Evolutionary conservation across 1,140 invertebrate species (phyloP).

Genomic region (Drosophila pseudoananassae): DNA sequence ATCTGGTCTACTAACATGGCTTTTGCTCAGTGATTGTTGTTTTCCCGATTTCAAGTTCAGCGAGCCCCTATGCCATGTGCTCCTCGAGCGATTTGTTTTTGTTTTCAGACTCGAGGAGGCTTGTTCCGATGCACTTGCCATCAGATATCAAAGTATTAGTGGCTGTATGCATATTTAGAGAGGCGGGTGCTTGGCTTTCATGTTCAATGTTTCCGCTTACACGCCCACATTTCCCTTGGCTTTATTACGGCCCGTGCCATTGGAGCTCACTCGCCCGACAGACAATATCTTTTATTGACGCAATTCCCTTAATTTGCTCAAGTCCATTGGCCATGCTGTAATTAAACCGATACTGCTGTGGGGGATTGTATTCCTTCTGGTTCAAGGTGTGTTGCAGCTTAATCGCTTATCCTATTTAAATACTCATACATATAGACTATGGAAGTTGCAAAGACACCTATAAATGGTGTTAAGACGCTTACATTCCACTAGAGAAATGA

Average conservation of each 20-base stretch:
- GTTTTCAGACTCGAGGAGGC: conserved; percentile 26
- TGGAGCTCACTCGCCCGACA: conserved; percentile 15
- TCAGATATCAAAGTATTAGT: conserved; percentile 7
- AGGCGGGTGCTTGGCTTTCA: conserved; percentile 15
- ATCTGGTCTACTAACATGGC: conserved; percentile 60
- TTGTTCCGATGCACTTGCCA: conserved; percentile 33
- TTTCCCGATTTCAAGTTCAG: conserved; percentile 62
- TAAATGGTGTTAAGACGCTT: conserved; percentile 4
- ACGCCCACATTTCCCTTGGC: conserved; percentile 37
- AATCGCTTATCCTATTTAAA: not conserved
- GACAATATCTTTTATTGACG: conserved; percentile 51
- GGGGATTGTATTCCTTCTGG: conserved; percentile 16
- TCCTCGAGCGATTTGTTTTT: conserved; percentile 18
- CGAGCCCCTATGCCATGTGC: conserved; percentile 21
- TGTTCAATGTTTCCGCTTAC: conserved; percentile 36
- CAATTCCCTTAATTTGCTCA: conserved; percentile 48
- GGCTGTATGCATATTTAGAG: not conserved
- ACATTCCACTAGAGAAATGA: not conserved
- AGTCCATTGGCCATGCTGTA: conserved; percentile 46
- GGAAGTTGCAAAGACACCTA: not conserved
- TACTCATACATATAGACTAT: conserved; percentile 34
- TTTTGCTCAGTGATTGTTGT: conserved; percentile 6
- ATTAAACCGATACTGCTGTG: conserved; percentile 35
- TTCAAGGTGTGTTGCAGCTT: conserved; percentile 25
- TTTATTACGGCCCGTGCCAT: conserved; percentile 18